Base-by-base conservation (phyloP, 2,888 invertebrate genomes). In the Villa cingulata region DNA sequence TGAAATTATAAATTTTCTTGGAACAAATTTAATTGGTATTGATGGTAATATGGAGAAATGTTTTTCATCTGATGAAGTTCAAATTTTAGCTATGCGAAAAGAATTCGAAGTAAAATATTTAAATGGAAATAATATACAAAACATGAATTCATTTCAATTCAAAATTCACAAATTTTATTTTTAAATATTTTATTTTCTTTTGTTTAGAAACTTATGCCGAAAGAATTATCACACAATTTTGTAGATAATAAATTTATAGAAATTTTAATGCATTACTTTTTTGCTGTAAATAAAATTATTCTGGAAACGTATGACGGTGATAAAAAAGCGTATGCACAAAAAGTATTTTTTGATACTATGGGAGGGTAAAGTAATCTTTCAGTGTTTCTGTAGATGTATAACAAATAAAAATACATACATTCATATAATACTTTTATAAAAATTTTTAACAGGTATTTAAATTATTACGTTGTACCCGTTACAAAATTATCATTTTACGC, bases 91-190 rank as follows among this genome's bases (percentile, higher is more conserved):
- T 10, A 58, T 62, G 5, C 62, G 68, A n/a, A 56, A 51, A 41
- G 63, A 67, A 43, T 67, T 69, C 51, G 68, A 69, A 53, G 57
- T 62, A 53, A 53, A n/a, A n/a, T n/a, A n/a, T n/a, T n/a, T n/a
- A n/a, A n/a, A n/a, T n/a, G n/a, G n/a, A n/a, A n/a, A n/a, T n/a
- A n/a, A n/a, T n/a, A n/a, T n/a, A n/a, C n/a, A n/a, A n/a, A n/a
- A n/a, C n/a, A n/a, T n/a, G 15, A 38, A 38, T 12, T 38, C 7
- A 7, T 39, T 39, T 3, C 20, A 39, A 15, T 39, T 9, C 10
- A 15, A 15, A 12, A n/a, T n/a, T n/a, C n/a, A n/a, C n/a, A n/a
- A n/a, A n/a, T n/a, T n/a, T n/a, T n/a, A n/a, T n/a, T n/a, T n/a
- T n/a, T n/a, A 15, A 4, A 14, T 19, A 36, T 18, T 36, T 16